Base-by-base conservation (phyloP, 2,113 vertebrate species). In the Propithecus coquereli region DNA sequence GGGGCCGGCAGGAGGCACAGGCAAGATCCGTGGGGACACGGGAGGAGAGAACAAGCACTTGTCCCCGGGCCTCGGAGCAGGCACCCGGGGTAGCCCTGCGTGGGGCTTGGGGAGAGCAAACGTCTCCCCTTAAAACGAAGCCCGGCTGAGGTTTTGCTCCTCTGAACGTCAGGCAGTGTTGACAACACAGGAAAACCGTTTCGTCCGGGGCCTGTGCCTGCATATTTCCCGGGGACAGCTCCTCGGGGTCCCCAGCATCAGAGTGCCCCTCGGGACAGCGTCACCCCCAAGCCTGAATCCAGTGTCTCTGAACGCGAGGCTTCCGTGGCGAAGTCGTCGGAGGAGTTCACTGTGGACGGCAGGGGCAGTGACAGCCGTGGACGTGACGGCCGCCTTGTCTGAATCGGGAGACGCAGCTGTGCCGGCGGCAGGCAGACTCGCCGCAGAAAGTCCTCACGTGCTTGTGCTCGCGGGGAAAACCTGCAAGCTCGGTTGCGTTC, bases 301-400 rank as follows among this genome's bases (percentile, higher is more conserved):
- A 6, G 14, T 18, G 17, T 66, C 77, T 30, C 81, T 73, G 50
- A 12, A 8, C 23, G 1, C 65, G 6, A 34, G 81, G 47, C 16
- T 57, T 66, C 1, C 0, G 6, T 32, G 14, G 43, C 17, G 22
- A 76, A 47, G 7, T 16, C 1, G 5, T 13, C 7, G 65, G 80
- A 34, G 27, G 23, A 63, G 54, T 96, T 91, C 40, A 20, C 82
- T 54, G 5, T 63, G 89, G 94, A 92, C 98, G 96, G 97, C 54
- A 98, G 98, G 97, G 98, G 98, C 98, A 96, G 96, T 95, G 97
- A 22, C 90, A 47, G 18, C 96, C 94, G 47, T 74, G 45, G 13
- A 63, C 89, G 22, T 47, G 23, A 50, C 47, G 2, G 50, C 52
- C 0, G 17, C 18, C 2, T 4, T 25, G 13, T 88, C 83, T 40